phyloP scores from a whole-genome alignment of 2,888 invertebrate genomes.

The Cryptocheilus praepositus region DNA sequence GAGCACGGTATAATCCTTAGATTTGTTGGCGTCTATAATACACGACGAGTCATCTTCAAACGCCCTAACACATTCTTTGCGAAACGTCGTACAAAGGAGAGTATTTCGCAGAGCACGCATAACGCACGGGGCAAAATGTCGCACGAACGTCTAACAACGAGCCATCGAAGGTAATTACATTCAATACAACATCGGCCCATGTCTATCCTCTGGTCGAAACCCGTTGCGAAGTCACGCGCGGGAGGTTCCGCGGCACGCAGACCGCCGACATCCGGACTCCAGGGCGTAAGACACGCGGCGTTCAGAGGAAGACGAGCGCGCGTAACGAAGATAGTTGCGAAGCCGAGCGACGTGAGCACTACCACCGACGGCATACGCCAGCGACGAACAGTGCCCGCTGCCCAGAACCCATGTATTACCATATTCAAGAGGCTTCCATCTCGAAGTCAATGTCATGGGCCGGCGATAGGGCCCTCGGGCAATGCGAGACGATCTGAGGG shows the following conservation, averaged over 20 bases:
- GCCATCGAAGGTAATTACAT: conserved; percentile 4
- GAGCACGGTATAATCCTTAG: too few relatives aligned
- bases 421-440: conserved; percentile 65
- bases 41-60: conserved; percentile 18
- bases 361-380: too few relatives aligned
- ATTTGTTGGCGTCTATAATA: conserved; percentile 17
- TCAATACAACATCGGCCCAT: too few relatives aligned
- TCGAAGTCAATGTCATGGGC: conserved; percentile 67
- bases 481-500: conserved; percentile 41
- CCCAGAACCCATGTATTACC: conserved; percentile 54
- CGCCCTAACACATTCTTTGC: neutral
- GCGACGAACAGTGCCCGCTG: conserved; percentile 5
- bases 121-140: neutral
- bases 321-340: neutral
- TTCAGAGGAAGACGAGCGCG: neutral
- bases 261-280: conserved; percentile 27
- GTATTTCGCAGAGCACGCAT: neutral
- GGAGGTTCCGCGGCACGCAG: too few relatives aligned
- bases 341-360: neutral
- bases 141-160: conserved; percentile 33
- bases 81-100: neutral
- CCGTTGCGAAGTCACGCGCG: too few relatives aligned
- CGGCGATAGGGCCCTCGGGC: conserved; percentile 42
- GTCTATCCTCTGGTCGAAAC: too few relatives aligned
- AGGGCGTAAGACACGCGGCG: too few relatives aligned